Evolutionary conservation across 1,140 invertebrate species (phyloP), one percentile per base, ranked within the genome.

Genomic region (Bacillus rossius): DNA sequence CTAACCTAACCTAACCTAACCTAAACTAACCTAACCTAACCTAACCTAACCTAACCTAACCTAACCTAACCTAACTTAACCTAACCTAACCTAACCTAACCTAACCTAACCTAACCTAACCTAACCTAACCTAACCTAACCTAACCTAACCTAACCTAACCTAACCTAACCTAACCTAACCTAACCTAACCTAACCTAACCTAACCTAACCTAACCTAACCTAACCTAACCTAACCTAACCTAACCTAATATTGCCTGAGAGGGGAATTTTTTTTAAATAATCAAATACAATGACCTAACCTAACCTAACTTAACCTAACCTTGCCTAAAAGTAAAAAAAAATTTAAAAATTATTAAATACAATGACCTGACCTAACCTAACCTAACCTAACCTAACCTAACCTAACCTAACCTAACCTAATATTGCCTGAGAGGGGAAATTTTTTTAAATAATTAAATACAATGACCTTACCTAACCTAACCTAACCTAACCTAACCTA

Each of bases 1-100:
- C 29, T 10, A 10, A 62, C 60, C 56, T 41, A 55, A 62, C 60
- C 61, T 57, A 62, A 62, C 61, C 52, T n/a, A 55, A 63, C 61
- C 54, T 23, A 62, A 63, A 59, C 56, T 58, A 62, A 62, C 61
- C 56, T 58, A 60, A 62, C 61, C 61, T 45, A 62, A 62, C 61
- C 56, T 49, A 62, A 62, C 61, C 49, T 50, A 60, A 63, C 61
- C 53, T 29, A 63, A 62, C 48, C 56, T 59, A 62, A 60, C 61
- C 37, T 49, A 47, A 62, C 61, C 56, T 26, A 62, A 62, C 60
- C 60, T 62, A 62, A 62, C 61, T 54, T 62, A 60, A 62, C 61
- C 55, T 8, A 59, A 63, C 55, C 55, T 57, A 62, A 63, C 61
- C 60, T 47, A 62, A 62, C 61, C 61, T 45, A 60, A 62, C 61